Evolutionary conservation across 2,888 invertebrate genomes (phyloP), one percentile per base, ranked within the genome.

Genomic region (Choreutis nemorana): DNA sequence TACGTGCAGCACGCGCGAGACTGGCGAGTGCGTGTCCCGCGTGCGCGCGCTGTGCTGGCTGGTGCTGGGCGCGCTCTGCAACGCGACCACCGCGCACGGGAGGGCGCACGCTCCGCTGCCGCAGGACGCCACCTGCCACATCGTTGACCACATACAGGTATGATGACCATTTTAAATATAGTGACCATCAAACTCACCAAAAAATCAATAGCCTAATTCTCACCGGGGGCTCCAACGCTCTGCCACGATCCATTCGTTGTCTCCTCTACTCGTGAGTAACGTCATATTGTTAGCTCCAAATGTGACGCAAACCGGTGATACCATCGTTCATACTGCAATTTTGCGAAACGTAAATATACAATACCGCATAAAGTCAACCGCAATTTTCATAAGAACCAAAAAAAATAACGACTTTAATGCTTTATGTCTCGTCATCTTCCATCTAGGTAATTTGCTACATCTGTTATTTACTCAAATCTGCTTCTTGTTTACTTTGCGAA

Each of bases 21-120:
- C 97, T 55, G 83, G 87, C n/a, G 97, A 97, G 61, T 97, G 96
- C 60, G 91, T 97, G 39, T 87, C 90, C 1, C 97, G 97, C 57
- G 93, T 98, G 58, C 86, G 99, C 8, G 82, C 97, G 26, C 78
- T 98, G 30, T 97, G 97, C 1, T 99, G 99, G 99, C 77, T 99
- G 34, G 81, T 98, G 49, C 82, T 98, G 51, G 98, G 98, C 22
- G 93, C 97, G n/a, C 83, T 99, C 32, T 93, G 90, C 30, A 93
- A 94, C 66, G 88, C 90, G 7, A 55, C 66, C 32, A 54, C 44
- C 32, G 65, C 31, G 55, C 66, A 35, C 57, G 40, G 34, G 39
- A 87, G 91, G 27, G 84, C 85, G 44, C 90, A 90, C 38, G 90
- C 91, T 49, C 97, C 98, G 1, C 89, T 99, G 41, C 97, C 97